Percentiles rank a stretch among this genome's conserved stretches.
Conservation (phyloP, 2,113 vertebrate genomes). For the Elephantulus edwardii region DNA sequence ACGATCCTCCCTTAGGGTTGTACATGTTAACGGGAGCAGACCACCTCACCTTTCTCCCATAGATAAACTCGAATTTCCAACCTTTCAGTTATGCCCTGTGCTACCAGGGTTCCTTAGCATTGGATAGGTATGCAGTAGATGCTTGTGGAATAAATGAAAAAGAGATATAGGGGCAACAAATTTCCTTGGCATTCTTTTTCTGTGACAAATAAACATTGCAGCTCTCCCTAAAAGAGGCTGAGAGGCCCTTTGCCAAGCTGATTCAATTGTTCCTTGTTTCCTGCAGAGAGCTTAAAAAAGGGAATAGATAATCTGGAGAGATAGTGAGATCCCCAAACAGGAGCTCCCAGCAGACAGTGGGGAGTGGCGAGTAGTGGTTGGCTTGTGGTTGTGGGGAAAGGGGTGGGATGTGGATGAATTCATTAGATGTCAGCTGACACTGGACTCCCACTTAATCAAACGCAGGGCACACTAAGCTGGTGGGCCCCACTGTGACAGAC, state of each 20-base stretch:
- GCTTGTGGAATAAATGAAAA: background rate
- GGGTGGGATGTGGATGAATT: conserved; percentile 76
- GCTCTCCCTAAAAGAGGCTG: background rate
- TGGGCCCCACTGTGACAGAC: conserved; percentile 18
- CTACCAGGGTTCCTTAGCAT: no score
- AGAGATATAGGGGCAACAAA: background rate
- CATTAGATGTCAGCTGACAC: conserved; percentile 77
- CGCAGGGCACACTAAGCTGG: conserved; percentile 38
- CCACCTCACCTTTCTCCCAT: no score
- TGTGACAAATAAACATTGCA: background rate
- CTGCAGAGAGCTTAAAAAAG: conserved; percentile 73
- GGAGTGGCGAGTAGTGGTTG: conserved; percentile 56
- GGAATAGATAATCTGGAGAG: conserved; percentile 54
- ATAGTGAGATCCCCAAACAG: conserved; percentile 73
- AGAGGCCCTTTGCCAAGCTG: background rate
- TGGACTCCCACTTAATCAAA: conserved; percentile 80
- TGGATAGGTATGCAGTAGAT: background rate
- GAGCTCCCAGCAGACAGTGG: conserved; percentile 69
- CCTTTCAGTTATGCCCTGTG: no score
- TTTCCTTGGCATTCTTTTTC: background rate
- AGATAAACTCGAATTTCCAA: no score
- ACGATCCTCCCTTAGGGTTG: no score
- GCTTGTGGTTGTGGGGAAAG: conserved; percentile 54
- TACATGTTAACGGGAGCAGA: no score
- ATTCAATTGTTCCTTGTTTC: conserved; percentile 43